phyloP scores from a whole-genome alignment of 30 jellyfish, hydroid and myxozoan species.

The Calvadosia cruxmelitensis region DNA sequence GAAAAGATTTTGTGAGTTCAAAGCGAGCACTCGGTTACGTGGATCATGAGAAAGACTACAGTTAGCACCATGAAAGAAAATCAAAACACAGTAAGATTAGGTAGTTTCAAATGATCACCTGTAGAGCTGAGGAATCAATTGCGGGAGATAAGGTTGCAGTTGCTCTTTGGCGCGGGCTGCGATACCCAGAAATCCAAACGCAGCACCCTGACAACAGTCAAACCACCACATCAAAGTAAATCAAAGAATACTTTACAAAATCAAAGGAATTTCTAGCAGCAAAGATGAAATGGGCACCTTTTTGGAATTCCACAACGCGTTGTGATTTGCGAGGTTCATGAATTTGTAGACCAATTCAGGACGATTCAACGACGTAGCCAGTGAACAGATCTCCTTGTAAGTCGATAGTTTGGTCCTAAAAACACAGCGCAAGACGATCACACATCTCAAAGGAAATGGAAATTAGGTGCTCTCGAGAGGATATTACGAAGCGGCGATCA shows the following conservation, averaged over 20 bases:
- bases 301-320: conserved; percentile 94
- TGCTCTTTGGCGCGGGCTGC: conserved; percentile 90
- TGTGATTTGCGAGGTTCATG: conserved; percentile 90
- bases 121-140: conserved; percentile 75
- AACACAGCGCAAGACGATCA: neutral
- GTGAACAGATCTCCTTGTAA: conserved; percentile 88
- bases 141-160: conserved; percentile 68
- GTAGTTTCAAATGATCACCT: conserved; percentile 26
- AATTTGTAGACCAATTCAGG: conserved; percentile 88
- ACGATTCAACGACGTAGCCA: conserved; percentile 85
- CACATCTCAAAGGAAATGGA: neutral
- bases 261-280: neutral
- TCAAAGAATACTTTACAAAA: no score
- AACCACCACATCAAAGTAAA: no score
- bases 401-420: conserved; percentile 70
- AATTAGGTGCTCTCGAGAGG: neutral
- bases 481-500: no score
- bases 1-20: no score
- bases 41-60: no score
- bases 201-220: conserved; percentile 99
- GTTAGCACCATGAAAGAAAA: no score
- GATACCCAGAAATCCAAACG: conserved; percentile 86
- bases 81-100: no score
- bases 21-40: no score
- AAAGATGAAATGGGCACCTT: conserved; percentile 34